Evolutionary conservation across 2,888 invertebrate species (phyloP), one percentile per base, ranked within the genome.

Genomic region (Calliphora vomitoria): DNA sequence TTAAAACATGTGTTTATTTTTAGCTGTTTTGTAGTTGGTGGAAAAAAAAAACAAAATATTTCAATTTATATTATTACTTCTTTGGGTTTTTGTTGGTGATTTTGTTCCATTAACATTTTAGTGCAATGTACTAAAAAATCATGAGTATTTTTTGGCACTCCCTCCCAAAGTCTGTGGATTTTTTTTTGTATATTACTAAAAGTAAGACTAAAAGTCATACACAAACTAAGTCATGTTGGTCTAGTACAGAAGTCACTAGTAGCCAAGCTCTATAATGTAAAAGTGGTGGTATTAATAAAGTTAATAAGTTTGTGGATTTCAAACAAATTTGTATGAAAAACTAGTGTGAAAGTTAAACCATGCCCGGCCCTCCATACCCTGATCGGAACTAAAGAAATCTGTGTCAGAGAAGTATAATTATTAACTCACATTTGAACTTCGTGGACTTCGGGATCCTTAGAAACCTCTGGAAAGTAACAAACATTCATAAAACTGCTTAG

Each of bases 241-340:
- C 66, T 10, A 41, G 35, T 50, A 31, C 78, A 79, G 68, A 68
- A 79, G 68, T 79, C 58, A 68, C 4, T 68, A 44, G 8, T 79
- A 31, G 8, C 13, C 13, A 58, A 68, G 58, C 18, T 1, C 20
- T 35, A 4, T 35, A 3, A 44, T 18, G 44, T 78, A 50, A 50
- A 60, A 60, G 15, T 13, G 4, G 1, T 60, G 31, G 0, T 31
- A 13, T 60, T 60, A 60, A 60, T 15, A 15, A 31, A 15, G 31
- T 60, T 31, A 20, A 31, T 11, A 13, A 31, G 31, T 60, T 60
- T 60, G 60, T 55, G 3, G 18, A 6, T 50, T 20, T 18, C 1
- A 55, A 18, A 11, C 8, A 55, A 20, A 20, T n/a, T 50, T 2
- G 11, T 35, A 35, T 6, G 0, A 35, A 35, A 35, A 35, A 6